Evolutionary conservation across 2,888 invertebrate species (phyloP).

Genomic region (Sericinus montela): DNA sequence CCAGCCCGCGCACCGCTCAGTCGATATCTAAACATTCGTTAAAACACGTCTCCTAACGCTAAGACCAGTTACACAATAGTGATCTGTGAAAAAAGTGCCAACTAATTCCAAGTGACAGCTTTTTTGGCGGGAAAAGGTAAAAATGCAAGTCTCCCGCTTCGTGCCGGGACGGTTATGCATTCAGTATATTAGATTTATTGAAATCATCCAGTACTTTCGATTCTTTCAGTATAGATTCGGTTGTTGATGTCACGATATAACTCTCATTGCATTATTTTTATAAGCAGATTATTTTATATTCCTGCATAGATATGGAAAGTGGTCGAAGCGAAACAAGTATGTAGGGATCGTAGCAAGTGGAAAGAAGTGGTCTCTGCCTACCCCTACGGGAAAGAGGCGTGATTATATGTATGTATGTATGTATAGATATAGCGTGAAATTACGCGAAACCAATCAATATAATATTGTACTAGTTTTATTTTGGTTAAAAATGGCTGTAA

Average conservation of each 20-base stretch:
- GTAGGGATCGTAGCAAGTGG: too few species aligned
- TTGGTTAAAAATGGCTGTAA: background rate
- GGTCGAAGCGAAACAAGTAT: too few species aligned
- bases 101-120: background rate
- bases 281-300: too few species aligned
- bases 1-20: constrained; percentile 42
- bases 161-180: background rate
- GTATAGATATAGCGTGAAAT: background rate
- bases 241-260: too few species aligned
- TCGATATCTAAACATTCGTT: constrained; percentile 26
- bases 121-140: constrained; percentile 2
- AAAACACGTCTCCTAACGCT: constrained; percentile 11
- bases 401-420: too few species aligned
- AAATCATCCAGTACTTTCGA: too few species aligned
- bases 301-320: too few species aligned
- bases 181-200: too few species aligned
- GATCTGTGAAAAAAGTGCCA: constrained; percentile 1
- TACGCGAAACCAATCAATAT: background rate
- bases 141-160: constrained; percentile 12
- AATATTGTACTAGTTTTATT: background rate
- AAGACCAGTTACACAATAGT: background rate
- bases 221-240: too few species aligned
- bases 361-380: too few species aligned
- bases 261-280: too few species aligned
- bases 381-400: too few species aligned